Evolutionary conservation across 2,888 invertebrate species (phyloP), one percentile per base, ranked within the genome.

Genomic region (Theretra japonica): DNA sequence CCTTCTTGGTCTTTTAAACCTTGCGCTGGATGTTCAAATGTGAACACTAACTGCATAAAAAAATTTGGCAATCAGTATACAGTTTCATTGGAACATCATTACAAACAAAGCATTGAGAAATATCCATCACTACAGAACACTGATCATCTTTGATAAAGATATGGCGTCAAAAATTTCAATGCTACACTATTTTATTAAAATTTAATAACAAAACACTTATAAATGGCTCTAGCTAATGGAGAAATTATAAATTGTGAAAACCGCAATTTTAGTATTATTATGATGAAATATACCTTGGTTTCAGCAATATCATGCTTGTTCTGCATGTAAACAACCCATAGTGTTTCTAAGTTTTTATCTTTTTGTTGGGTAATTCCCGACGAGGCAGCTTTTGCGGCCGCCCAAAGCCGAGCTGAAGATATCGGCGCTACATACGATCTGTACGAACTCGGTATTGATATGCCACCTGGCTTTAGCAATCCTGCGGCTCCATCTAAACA

Each of bases 401-500:
- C 97, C 93, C 96, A 98, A 56, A 99, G 92, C 82, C 98, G 97
- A 0, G 97, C 95, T 0, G 99, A 98, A 88, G 98, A 98, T n/a
- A 99, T 95, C 0, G 99, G 99, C 71, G 97, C 97, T 56, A 99
- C 95, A 88, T 97, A 98, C 0, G 99, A 99, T 0, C 97, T 98
- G 83, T 99, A 99, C 73, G 88, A 80, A 73, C 83, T 93, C 0
- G 99, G 99, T 89, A 99, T 99, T 82, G 98, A 98, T 76, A 99
- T 96, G 25, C 99, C 99, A 86, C 96, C 97, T 28, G 96, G 95
- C 93, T 97, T 97, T 6, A 99, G 92, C 77, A 98, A 96, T 57
- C 97, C 96, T 80, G 98, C 97, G 3, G 98, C 99, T 3, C 99
- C 99, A 90, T 99, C 99, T 69, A 99, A 95, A 89, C 99, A 99